Evolutionary conservation across 53 echinoderm and acorn worm genomes (phyloP), one percentile per base, ranked within the genome.

Genomic region (Arbacia lixula): DNA sequence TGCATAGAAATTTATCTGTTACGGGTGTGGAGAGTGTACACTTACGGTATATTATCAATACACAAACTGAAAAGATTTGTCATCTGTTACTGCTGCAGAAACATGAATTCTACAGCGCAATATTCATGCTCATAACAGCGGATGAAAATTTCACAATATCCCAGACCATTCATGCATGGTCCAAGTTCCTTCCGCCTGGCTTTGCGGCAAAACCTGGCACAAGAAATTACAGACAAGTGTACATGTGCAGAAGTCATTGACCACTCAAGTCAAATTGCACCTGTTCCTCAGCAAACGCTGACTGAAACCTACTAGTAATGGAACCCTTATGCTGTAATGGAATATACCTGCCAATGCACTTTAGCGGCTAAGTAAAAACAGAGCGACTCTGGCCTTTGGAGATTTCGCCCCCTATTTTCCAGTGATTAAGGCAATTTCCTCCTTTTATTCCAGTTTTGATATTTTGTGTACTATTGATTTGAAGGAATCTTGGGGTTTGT

Each of bases 371-470:
- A 31, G 29, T 43, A 32, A 74, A 74, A 34, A 30, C 0, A n/a
- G 8, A 0, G 28, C 42, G 52, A 74, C 0, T 9, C 12, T 14
- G 53, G 74, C 46, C 74, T 74, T 53, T 74, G 4, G 43, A 69
- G 40, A 43, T 43, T 69, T 69, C 14, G 41, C 42, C 69, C n/a
- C n/a, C n/a, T n/a, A n/a, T n/a, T n/a, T n/a, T 69, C 43, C 25
- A 43, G 28, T 69, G 69, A 69, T 69, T n/a, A 43, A 43, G 16
- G 69, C 69, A 27, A 69, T 69, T 69, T 69, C 69, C 69, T 69
- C 69, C 43, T 69, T 69, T 42, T 43, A 69, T 69, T 69, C 43
- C n/a, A n/a, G n/a, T n/a, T n/a, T n/a, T n/a, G n/a, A n/a, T n/a
- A n/a, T n/a, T n/a, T n/a, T n/a, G n/a, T n/a, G n/a, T n/a, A n/a